phyloP scores from a whole-genome alignment of 2,888 invertebrate species.

The Ecdyonurus torrentis region DNA sequence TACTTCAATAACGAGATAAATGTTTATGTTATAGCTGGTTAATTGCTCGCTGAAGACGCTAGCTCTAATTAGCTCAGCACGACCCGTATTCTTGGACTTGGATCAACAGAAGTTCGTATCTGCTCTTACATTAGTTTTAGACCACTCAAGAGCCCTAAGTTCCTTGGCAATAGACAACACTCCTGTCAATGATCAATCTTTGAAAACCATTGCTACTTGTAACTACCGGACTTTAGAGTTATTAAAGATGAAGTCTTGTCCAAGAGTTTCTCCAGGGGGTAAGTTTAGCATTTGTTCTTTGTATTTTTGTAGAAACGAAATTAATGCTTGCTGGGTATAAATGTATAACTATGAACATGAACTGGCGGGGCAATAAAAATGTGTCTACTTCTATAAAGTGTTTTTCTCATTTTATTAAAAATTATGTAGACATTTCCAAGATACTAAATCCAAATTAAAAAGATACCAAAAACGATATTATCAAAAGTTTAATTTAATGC shows the following conservation, averaged over 20 bases:
- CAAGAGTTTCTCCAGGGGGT: constrained; percentile 21
- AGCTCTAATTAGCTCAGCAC: constrained; percentile 17
- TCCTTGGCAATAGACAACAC: constrained; percentile 16
- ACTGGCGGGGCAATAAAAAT: too few relatives aligned
- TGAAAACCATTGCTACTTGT: constrained; percentile 16
- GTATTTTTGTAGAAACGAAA: too few relatives aligned
- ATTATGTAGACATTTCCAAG: too few relatives aligned
- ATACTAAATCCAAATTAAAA: too few relatives aligned
- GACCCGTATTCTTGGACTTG: constrained; percentile 16
- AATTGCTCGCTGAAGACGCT: constrained; percentile 16
- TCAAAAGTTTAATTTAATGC: too few relatives aligned
- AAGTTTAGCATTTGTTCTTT: too few relatives aligned
- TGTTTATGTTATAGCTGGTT: too few relatives aligned
- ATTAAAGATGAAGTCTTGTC: constrained; percentile 19
- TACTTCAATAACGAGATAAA: background rate
- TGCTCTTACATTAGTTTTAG: constrained; percentile 17
- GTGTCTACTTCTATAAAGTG: too few relatives aligned
- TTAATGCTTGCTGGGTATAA: too few relatives aligned
- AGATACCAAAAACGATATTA: too few relatives aligned
- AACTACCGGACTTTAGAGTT: constrained; percentile 19
- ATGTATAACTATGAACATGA: too few relatives aligned
- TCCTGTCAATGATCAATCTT: constrained; percentile 14
- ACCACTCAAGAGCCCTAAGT: constrained; percentile 15
- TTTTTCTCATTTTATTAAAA: too few relatives aligned
- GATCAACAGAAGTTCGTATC: constrained; percentile 19